Percentiles rank a stretch among this genome's conserved stretches.
These are phyloP conservation scores for Neelides sp. DNA, from an alignment of 1,140 invertebrate genomes.

Conservation along the genomic window DNA sequence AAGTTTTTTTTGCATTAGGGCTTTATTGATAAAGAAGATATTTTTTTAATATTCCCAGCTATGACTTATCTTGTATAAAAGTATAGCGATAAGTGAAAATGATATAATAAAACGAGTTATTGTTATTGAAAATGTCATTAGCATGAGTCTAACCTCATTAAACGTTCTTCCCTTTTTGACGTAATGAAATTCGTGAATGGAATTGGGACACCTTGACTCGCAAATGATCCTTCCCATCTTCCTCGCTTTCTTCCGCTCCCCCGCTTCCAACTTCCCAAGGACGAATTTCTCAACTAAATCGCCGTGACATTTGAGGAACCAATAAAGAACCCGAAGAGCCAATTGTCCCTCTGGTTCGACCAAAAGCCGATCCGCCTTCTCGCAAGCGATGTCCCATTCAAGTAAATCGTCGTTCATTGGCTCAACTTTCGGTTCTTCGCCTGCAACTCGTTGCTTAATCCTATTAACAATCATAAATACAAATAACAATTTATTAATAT, in stretches of 20 bases:
- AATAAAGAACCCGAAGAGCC: slow-evolving; percentile 22
- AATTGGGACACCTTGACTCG: slow-evolving; percentile 6
- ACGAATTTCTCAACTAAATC: slow-evolving; percentile 23
- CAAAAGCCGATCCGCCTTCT: slow-evolving; percentile 25
- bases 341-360: slow-evolving; percentile 30
- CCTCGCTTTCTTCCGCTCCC: background rate
- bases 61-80: too few species aligned
- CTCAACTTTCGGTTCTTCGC: too few species aligned
- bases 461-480: too few species aligned
- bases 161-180: slow-evolving; percentile 26
- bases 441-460: too few species aligned
- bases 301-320: slow-evolving; percentile 23
- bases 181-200: slow-evolving; percentile 29
- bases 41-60: too few species aligned
- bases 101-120: too few species aligned
- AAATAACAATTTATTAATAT: too few species aligned
- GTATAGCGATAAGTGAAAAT: too few species aligned
- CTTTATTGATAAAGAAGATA: too few species aligned
- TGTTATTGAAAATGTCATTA: background rate
- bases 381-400: slow-evolving; percentile 16
- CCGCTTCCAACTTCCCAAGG: slow-evolving; percentile 3
- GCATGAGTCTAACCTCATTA: slow-evolving; percentile 24
- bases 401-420: slow-evolving; percentile 7
- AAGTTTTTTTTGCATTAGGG: background rate
- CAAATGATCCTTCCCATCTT: background rate